These are phyloP conservation scores for Allygus modestus DNA, from an alignment of 2,888 invertebrate species.

Conservation along the genomic window DNA sequence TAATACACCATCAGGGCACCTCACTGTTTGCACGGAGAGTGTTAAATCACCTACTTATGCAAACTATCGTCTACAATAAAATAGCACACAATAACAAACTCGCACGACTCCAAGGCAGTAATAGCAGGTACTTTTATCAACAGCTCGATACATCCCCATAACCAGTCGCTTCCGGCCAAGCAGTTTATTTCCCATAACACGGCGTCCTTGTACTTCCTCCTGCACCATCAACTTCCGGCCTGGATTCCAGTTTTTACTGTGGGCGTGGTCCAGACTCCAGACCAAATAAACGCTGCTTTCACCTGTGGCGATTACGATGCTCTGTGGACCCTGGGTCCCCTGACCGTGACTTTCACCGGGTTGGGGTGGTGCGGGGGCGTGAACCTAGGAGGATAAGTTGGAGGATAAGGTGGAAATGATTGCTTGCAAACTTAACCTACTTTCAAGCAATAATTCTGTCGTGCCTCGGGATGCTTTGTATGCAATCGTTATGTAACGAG, in stretches of 20 bases:
- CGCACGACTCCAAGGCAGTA: too few relatives aligned
- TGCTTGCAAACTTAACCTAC: background rate
- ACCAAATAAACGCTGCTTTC: constrained; percentile 30
- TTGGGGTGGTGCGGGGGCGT: background rate
- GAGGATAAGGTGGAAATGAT: background rate
- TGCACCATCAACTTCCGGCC: constrained; percentile 7
- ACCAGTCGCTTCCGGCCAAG: background rate
- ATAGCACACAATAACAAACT: too few relatives aligned
- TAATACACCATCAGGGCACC: too few relatives aligned
- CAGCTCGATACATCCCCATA: too few relatives aligned
- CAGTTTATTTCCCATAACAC: background rate
- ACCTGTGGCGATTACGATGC: background rate
- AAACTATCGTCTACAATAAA: too few relatives aligned
- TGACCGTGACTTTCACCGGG: constrained; percentile 34
- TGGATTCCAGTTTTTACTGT: constrained; percentile 21
- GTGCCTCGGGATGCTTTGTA: background rate
- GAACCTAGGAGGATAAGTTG: background rate
- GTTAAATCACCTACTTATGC: too few relatives aligned
- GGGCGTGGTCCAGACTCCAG: background rate
- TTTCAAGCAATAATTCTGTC: background rate
- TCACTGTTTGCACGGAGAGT: too few relatives aligned
- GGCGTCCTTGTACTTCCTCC: constrained; percentile 35
- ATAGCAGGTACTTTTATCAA: too few relatives aligned
- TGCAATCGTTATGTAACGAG: background rate
- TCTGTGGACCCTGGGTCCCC: background rate